phyloP scores from a whole-genome alignment of 2,797 vertebrate species.

The Adelosebastes latens region DNA sequence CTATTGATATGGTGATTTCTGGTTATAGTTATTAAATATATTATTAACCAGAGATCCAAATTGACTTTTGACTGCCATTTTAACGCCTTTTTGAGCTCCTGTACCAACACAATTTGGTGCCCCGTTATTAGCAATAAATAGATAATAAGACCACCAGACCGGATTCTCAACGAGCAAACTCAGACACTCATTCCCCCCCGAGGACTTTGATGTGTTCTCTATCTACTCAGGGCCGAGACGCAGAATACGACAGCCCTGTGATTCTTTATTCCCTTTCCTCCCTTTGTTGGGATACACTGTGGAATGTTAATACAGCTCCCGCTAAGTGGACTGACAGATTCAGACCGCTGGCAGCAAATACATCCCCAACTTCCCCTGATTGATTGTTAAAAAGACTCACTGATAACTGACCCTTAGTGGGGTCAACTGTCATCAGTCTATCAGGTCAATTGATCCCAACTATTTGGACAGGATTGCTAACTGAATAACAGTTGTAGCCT shows the following conservation, averaged over 20 bases:
- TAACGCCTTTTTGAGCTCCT: no score
- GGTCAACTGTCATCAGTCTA: neutral
- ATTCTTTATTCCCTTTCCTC: conserved; percentile 54
- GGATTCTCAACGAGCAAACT: conserved; percentile 36
- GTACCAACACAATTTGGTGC: no score
- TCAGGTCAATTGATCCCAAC: neutral
- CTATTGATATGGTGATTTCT: no score
- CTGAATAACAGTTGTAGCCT: neutral
- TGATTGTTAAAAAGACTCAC: conserved; percentile 23
- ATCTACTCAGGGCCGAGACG: conserved; percentile 25
- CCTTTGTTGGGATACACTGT: neutral
- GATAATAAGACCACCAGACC: no score
- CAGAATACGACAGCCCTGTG: conserved; percentile 22
- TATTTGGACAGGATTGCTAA: neutral
- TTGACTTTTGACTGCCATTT: no score
- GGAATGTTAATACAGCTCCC: conserved; percentile 48
- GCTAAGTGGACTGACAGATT: conserved; percentile 35
- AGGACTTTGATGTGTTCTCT: conserved; percentile 45
- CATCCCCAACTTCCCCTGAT: conserved; percentile 3
- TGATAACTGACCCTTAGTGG: neutral
- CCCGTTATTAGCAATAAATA: no score
- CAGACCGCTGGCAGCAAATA: conserved; percentile 31
- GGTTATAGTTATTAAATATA: no score
- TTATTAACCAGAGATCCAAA: no score
- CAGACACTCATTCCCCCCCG: conserved; percentile 5